Percentiles rank a stretch among this genome's conserved stretches.
These are phyloP conservation scores for Coenonympha glycerion DNA, from an alignment of 2,888 invertebrate species.

Conservation along the genomic window DNA sequence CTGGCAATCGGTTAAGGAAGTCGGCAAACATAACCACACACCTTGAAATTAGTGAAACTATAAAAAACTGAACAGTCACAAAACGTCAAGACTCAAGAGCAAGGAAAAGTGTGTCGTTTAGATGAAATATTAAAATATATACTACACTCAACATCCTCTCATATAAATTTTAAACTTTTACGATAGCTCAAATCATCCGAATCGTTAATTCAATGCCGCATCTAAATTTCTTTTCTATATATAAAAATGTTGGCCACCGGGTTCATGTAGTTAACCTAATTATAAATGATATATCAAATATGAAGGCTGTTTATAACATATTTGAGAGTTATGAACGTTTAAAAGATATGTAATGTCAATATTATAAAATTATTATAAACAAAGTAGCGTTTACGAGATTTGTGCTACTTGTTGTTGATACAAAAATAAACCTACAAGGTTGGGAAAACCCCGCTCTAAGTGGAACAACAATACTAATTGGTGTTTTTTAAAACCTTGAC, in stretches of 20 bases:
- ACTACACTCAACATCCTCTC: slow-evolving; percentile 10
- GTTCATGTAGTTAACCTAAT: not conserved
- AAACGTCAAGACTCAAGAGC: slow-evolving; percentile 2
- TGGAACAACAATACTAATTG: slow-evolving; percentile 11
- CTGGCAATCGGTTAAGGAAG: not conserved
- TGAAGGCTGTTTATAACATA: not conserved
- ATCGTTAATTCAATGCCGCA: slow-evolving; percentile 16
- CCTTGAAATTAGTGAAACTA: not conserved
- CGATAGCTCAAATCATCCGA: not conserved
- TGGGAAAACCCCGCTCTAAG: slow-evolving; percentile 17
- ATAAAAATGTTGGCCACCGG: not conserved
- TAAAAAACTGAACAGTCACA: not conserved
- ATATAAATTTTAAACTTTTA: slow-evolving; percentile 8
- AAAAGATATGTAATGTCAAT: slow-evolving; percentile 4
- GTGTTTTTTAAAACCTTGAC: slow-evolving; percentile 9
- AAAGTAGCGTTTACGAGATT: slow-evolving; percentile 7
- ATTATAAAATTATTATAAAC: slow-evolving; percentile 10
- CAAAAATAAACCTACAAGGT: slow-evolving; percentile 15
- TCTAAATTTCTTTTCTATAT: slow-evolving; percentile 7
- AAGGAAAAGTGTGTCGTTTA: slow-evolving; percentile 20
- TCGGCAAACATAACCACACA: not conserved
- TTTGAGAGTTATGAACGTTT: not conserved
- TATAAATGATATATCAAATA: not conserved
- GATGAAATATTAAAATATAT: not conserved
- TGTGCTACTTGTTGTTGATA: not conserved